Conservation (phyloP, 2,113 vertebrate species). For the Coturnix japonica region DNA sequence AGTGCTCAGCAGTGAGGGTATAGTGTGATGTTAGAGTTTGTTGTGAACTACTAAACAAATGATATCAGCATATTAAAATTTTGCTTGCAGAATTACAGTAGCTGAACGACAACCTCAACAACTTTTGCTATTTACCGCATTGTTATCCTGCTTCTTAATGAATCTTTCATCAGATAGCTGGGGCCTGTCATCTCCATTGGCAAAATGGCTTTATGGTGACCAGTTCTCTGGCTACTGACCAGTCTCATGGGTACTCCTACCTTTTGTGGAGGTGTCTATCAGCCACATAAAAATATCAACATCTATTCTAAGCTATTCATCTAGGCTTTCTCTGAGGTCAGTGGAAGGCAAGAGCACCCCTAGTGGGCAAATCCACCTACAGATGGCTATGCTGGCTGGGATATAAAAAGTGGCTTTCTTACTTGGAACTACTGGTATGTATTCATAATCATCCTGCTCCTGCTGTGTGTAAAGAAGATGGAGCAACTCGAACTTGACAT, state of each 20-base stretch:
- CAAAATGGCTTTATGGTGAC: not conserved
- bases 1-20: not conserved
- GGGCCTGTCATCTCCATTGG: not conserved
- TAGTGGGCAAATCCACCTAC: not conserved
- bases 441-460: not conserved
- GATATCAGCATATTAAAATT: not conserved
- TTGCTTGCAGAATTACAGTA: not conserved
- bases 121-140: not conserved
- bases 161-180: not conserved
- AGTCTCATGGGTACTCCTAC: not conserved
- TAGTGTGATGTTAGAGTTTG: not conserved
- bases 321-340: not conserved
- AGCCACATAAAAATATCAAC: not conserved
- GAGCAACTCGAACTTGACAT: not conserved
- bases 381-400: not conserved
- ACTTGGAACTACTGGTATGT: fast-evolving
- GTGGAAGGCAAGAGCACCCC: not conserved
- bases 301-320: not conserved
- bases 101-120: not conserved
- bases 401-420: fast-evolving
- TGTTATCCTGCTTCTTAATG: not conserved
- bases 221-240: not conserved
- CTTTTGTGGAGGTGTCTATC: not conserved
- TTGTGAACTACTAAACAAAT: not conserved
- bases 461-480: not conserved